Base-by-base conservation (phyloP, 2,113 vertebrate species). In the Pandion haliaetus region DNA sequence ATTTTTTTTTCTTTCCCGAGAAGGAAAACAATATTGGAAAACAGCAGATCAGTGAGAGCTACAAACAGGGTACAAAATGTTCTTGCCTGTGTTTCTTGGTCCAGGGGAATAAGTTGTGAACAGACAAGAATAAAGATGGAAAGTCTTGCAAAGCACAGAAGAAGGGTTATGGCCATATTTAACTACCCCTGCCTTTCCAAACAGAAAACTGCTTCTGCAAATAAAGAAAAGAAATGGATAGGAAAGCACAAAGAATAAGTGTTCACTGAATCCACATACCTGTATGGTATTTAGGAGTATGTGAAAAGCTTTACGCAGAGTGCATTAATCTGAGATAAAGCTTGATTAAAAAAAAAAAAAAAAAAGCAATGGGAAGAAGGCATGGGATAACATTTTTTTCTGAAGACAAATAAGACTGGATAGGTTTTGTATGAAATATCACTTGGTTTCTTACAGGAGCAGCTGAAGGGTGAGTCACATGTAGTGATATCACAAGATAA, bases 401-500 rank as follows among this genome's bases (percentile, higher is more conserved):
- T 54, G 23, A 89, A 84, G 42, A 61, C 42, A 70, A 87, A 76
- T 82, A 93, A 90, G n/a, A 49, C 52, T 82, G 45, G 45, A 44
- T 91, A 80, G 74, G 14, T 47, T 94, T 86, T 50, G 23, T 76
- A 73, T 87, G 82, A 95, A 86, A 77, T 93, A 90, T 88, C 10
- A 1, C 55, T 93, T 42, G 8, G 10, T 82, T 93, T 94, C 70
- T 95, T 70, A 72, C 3, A 42, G 66, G 69, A 94, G 52, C 83
- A 83, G 84, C 63, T 91, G 84, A 95, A 91, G 69, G 25, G 40
- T 95, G 94, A 95, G 91, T 95, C 94, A 94, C 81, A 47, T 72
- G 72, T 85, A 95, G 90, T 94, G 89, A 42, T 93, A 89, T 83
- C 86, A 70, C 42, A 90, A 82, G 84, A 82, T 70, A 74, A 74